Evolutionary conservation across 2,888 invertebrate species (phyloP), one percentile per base, ranked within the genome.

Genomic region (Therioaphis trifolii): DNA sequence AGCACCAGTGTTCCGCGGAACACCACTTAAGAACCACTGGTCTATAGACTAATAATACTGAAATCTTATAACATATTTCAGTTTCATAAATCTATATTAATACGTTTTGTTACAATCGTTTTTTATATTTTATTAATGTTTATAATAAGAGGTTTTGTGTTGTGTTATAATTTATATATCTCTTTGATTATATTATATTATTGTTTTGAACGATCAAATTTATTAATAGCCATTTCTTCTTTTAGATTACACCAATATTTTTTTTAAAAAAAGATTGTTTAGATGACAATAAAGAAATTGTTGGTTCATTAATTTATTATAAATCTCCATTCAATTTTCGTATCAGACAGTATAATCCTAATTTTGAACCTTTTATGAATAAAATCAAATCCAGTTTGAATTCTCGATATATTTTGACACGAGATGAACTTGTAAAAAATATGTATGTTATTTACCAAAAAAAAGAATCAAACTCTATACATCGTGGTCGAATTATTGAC

Each of bases 381-480:
- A 12, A 82, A 40, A 74, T 82, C 24, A 63, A 66, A 27, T 66
- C 74, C 9, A 14, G 5, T 66, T 40, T 82, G 11, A 12, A 63
- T 18, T 40, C 35, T 24, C 61, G 74, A 18, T n/a, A 40, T 63
- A 52, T 82, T 82, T 82, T 82, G n/a, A 82, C 9, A 21, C 74
- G 66, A 63, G n/a, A 14, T 74, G 74, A 82, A 14, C 21, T 82
- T 49, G 24, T 74, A 7, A 52, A 82, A 82, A 74, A 74, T 74
- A 82, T 82, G 82, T 66, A 74, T 66, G 82, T 66, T 21, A 74
- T 82, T 40, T 82, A 24, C 49, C 29, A 82, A 14, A 21, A 82
- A 14, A 21, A 52, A n/a, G 14, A 66, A 29, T 49, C 7, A 24
- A 9, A 52, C 49, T 40, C 2, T 74, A 52, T 82, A 14, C 15